Evolutionary conservation across 2,888 invertebrate species (phyloP).

Genomic region (Pachliopta kotzebuea): DNA sequence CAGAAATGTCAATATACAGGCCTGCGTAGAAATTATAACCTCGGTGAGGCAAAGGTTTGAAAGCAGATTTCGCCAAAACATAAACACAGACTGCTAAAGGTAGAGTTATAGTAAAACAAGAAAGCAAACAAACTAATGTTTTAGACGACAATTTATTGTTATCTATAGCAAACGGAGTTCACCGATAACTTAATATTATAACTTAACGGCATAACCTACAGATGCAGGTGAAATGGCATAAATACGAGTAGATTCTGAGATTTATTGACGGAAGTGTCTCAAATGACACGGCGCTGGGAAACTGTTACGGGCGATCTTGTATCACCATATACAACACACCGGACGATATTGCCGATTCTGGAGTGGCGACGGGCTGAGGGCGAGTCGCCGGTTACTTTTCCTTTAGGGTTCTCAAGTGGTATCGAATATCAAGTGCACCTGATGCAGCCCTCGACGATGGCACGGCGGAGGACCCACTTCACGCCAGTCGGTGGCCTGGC

Average conservation of each 20-base stretch:
- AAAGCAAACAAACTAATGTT: background rate
- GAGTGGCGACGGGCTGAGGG: conserved; percentile 13
- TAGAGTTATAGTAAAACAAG: background rate
- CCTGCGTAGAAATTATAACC: conserved; percentile 6
- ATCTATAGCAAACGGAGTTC: conserved; percentile 8
- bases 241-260: conserved; percentile 26
- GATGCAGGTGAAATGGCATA: conserved; percentile 25
- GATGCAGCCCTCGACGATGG: conserved; percentile 65
- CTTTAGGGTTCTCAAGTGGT: conserved; percentile 50
- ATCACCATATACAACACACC: conserved; percentile 20
- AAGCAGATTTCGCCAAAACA: conserved; percentile 1
- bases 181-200: conserved; percentile 16
- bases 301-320: conserved; percentile 26
- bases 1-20: conserved; percentile 24
- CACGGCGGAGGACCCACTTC: conserved; percentile 42
- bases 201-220: conserved; percentile 28
- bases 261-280: conserved; percentile 26
- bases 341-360: conserved; percentile 11
- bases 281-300: conserved; percentile 19
- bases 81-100: background rate
- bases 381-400: conserved; percentile 57
- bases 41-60: conserved; percentile 1
- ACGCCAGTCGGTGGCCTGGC: conserved; percentile 59
- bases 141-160: background rate
- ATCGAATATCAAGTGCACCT: conserved; percentile 51